phyloP scores from a whole-genome alignment of 2,888 invertebrate genomes.

The Drosophila heteroneura region DNA sequence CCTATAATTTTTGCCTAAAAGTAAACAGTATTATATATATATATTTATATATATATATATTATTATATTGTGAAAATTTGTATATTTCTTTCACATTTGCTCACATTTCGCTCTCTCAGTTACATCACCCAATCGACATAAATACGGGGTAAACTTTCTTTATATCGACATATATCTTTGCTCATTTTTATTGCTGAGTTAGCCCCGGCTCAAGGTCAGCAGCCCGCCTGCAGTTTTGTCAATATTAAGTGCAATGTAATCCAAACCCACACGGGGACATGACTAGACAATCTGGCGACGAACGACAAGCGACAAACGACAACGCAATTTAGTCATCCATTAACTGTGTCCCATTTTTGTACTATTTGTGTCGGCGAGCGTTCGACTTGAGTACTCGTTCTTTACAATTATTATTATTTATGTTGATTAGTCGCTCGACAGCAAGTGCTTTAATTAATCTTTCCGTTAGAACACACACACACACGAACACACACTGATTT shows the following conservation, averaged over 20 bases:
- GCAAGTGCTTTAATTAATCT: slow-evolving; percentile 72
- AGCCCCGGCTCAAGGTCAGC: slow-evolving; percentile 65
- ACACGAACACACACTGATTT: slow-evolving; percentile 18
- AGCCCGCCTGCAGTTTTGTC: slow-evolving; percentile 67
- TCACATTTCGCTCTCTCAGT: slow-evolving; percentile 41
- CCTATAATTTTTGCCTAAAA: slow-evolving; percentile 27
- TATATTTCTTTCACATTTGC: slow-evolving; percentile 23
- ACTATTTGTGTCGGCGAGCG: slow-evolving; percentile 54
- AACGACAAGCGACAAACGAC: slow-evolving; percentile 14
- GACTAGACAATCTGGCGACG: slow-evolving; percentile 31
- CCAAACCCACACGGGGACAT: slow-evolving; percentile 24
- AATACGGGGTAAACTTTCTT: slow-evolving; percentile 48
- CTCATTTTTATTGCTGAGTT: slow-evolving; percentile 34
- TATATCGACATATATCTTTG: not conserved
- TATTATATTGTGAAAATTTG: slow-evolving; percentile 13
- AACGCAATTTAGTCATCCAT: slow-evolving; percentile 53
- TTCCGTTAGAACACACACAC: slow-evolving; percentile 51
- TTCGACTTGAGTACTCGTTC: slow-evolving; percentile 17
- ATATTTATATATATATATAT: slow-evolving; percentile 3
- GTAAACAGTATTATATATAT: slow-evolving; percentile 23
- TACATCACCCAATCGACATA: slow-evolving; percentile 47
- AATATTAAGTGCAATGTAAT: slow-evolving; percentile 56
- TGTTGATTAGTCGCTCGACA: slow-evolving; percentile 37
- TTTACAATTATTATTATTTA: slow-evolving; percentile 50
- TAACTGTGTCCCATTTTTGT: slow-evolving; percentile 64